Percentiles rank a stretch among this genome's conserved stretches.
phyloP scores from a whole-genome alignment of 2,113 vertebrate genomes.

The Podiceps cristatus region DNA sequence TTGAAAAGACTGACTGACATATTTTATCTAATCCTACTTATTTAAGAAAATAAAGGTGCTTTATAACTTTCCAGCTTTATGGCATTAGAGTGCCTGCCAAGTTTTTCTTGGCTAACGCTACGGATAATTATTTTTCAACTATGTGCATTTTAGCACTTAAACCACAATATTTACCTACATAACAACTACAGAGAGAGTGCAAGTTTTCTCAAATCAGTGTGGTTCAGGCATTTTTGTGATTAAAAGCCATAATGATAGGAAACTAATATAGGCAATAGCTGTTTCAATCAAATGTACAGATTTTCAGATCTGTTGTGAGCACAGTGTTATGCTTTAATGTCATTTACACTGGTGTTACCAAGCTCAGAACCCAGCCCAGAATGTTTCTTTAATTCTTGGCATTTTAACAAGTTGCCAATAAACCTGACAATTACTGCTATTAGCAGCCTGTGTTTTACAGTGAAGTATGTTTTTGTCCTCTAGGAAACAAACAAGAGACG shows the following conservation, averaged over 20 bases:
- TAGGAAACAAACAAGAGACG: neutral
- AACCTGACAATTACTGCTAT: neutral
- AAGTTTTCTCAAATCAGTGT: neutral
- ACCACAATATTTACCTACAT: constrained; percentile 52
- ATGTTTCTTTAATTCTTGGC: neutral
- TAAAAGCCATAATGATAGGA: neutral
- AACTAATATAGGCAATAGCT: neutral
- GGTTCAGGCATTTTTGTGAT: neutral
- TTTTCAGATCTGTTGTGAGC: neutral
- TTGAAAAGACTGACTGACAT: neutral
- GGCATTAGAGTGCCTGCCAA: constrained; percentile 18
- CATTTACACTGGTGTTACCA: neutral
- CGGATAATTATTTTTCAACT: constrained; percentile 58
- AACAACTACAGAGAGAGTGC: neutral
- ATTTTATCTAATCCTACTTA: constrained; percentile 27
- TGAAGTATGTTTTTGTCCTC: neutral
- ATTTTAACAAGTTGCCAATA: neutral
- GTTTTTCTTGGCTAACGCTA: constrained; percentile 46
- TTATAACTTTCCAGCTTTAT: neutral
- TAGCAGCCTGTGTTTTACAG: neutral
- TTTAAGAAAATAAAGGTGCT: constrained; percentile 5
- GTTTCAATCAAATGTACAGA: neutral
- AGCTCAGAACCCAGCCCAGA: neutral
- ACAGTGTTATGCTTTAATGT: neutral
- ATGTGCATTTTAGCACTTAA: constrained; percentile 59